A percentile compares a stretch with the other conserved stretches of the same genome.
These are phyloP conservation scores for Oligia fasciuncula DNA, from an alignment of 2,888 invertebrate species.

Conservation along the genomic window DNA sequence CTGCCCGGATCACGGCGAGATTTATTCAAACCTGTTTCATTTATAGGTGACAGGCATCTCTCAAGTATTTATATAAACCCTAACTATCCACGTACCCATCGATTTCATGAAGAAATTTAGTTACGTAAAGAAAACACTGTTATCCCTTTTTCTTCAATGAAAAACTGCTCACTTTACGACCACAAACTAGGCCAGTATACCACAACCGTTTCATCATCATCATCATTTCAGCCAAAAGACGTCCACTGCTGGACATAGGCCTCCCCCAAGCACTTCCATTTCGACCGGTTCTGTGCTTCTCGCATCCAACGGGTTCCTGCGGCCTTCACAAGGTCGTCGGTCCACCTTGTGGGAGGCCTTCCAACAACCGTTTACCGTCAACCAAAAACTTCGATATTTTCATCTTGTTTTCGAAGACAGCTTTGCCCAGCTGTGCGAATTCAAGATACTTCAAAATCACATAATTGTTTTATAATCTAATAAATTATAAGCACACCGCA, in stretches of 20 bases:
- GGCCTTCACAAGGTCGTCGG: too few species aligned
- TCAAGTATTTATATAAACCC: background rate
- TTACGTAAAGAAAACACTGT: background rate
- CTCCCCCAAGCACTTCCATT: too few species aligned
- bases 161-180: background rate
- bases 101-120: background rate
- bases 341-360: too few species aligned
- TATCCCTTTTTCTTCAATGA: slow-evolving; percentile 7
- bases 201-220: background rate
- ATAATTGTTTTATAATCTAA: background rate
- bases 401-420: slow-evolving; percentile 9
- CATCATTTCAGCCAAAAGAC: too few species aligned
- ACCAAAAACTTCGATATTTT: background rate
- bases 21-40: too few species aligned
- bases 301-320: too few species aligned
- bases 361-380: too few species aligned
- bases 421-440: background rate
- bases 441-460: background rate
- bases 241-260: too few species aligned
- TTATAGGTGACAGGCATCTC: background rate
- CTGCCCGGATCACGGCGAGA: too few species aligned
- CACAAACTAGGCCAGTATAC: slow-evolving; percentile 5
- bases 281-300: too few species aligned
- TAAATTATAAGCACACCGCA: slow-evolving; percentile 46
- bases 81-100: background rate